A percentile compares a stretch with the other conserved stretches of the same genome.
These are phyloP conservation scores for Paramuricea clavata DNA, from an alignment of 92 coral and sea anemone genomes.

Conservation along the genomic window DNA sequence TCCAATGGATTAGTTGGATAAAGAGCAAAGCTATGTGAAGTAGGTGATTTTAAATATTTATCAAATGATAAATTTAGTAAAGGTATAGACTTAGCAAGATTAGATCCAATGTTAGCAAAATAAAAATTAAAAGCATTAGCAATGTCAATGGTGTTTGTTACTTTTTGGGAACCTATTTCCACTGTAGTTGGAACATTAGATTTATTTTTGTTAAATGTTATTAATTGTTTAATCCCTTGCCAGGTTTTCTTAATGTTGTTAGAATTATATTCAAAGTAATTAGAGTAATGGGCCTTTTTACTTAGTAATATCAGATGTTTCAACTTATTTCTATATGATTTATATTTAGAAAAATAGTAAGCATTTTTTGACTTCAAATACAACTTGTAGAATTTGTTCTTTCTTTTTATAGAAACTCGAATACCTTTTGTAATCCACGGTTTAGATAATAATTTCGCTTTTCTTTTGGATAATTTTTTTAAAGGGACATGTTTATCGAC, in stretches of 20 bases:
- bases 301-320: conserved; percentile 40
- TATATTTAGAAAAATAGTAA: conserved; percentile 47
- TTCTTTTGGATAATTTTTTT: conserved; percentile 35
- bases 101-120: background rate
- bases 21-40: background rate
- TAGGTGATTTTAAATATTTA: background rate
- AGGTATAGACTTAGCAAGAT: conserved; percentile 1
- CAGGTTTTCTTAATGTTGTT: conserved; percentile 33
- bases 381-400: conserved; percentile 53
- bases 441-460: conserved; percentile 39
- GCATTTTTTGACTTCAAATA: conserved; percentile 35
- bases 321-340: conserved; percentile 49
- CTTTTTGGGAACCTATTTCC: background rate
- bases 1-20: background rate
- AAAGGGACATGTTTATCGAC: conserved; percentile 54
- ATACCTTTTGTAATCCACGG: conserved; percentile 64
- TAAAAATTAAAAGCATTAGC: conserved; percentile 29
- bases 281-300: conserved; percentile 26
- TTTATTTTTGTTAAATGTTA: background rate
- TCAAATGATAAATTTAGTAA: background rate
- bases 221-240: conserved; percentile 44
- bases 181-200: background rate
- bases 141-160: conserved; percentile 22
- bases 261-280: conserved; percentile 20
- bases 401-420: conserved; percentile 43